Evolutionary conservation across 2,797 vertebrate genomes (phyloP).

Genomic region (Pseudomugil tenellus): DNA sequence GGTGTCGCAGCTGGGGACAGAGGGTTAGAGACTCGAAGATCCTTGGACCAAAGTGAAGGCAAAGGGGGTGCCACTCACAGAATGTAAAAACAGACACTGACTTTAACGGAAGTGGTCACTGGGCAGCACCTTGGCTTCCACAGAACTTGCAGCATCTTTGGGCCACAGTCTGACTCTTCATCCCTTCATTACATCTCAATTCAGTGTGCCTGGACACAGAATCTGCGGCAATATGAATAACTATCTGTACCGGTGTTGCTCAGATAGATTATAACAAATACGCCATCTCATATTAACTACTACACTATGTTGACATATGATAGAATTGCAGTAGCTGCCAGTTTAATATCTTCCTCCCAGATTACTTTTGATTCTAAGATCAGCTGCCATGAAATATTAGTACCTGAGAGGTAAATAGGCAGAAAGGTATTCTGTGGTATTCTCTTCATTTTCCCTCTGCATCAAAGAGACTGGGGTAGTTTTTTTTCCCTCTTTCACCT

Average conservation of each 20-base stretch:
- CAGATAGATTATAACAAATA: conserved; percentile 26
- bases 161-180: conserved; percentile 54
- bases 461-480: conserved; percentile 21
- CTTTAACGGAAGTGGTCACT: conserved; percentile 39
- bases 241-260: conserved; percentile 40
- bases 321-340: conserved; percentile 58
- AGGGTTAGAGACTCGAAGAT: conserved; percentile 32
- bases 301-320: conserved; percentile 32
- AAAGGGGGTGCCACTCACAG: conserved; percentile 26
- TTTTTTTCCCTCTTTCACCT: conserved; percentile 28
- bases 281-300: conserved; percentile 47
- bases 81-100: conserved; percentile 53
- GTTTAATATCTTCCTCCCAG: conserved; percentile 22
- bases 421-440: conserved; percentile 34
- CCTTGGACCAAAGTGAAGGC: conserved; percentile 52
- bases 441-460: conserved; percentile 29
- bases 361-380: conserved; percentile 16
- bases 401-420: conserved; percentile 54
- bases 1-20: conserved; percentile 64
- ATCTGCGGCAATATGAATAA: conserved; percentile 59
- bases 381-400: conserved; percentile 40
- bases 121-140: conserved; percentile 40
- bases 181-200: conserved; percentile 43
- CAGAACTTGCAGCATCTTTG: conserved; percentile 41
- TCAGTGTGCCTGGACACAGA: conserved; percentile 60